These are phyloP conservation scores for Bombus pyrosoma DNA, from an alignment of 1,140 invertebrate genomes.

Conservation along the genomic window DNA sequence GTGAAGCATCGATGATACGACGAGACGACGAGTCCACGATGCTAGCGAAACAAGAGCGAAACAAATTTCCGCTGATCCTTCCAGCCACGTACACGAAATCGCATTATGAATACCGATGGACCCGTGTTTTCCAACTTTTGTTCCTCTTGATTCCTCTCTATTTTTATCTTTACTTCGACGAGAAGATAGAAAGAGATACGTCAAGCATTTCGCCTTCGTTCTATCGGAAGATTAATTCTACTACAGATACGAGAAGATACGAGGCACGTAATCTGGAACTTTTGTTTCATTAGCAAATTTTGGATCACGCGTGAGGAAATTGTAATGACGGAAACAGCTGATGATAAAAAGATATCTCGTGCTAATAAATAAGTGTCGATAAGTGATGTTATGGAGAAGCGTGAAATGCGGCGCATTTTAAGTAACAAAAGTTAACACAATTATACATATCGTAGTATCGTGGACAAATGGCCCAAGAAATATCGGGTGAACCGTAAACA, in stretches of 20 bases:
- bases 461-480: no score
- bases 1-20: slow-evolving; percentile 12
- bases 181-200: neutral
- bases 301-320: neutral
- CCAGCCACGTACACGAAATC: neutral
- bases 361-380: no score
- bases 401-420: accelerated
- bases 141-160: neutral
- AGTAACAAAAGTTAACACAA: no score
- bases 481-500: no score
- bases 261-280: neutral
- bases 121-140: neutral
- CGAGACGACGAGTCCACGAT: neutral
- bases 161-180: neutral
- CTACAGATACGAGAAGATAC: neutral
- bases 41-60: neutral
- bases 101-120: slow-evolving; percentile 2
- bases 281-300: neutral
- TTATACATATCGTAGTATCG: no score
- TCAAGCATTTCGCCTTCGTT: neutral
- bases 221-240: neutral
- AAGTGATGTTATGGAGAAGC: no score
- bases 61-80: slow-evolving; percentile 2
- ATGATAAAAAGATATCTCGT: no score
- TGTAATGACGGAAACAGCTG: neutral